Evolutionary conservation across 1,140 invertebrate species (phyloP).

Genomic region (Euschistus heros): DNA sequence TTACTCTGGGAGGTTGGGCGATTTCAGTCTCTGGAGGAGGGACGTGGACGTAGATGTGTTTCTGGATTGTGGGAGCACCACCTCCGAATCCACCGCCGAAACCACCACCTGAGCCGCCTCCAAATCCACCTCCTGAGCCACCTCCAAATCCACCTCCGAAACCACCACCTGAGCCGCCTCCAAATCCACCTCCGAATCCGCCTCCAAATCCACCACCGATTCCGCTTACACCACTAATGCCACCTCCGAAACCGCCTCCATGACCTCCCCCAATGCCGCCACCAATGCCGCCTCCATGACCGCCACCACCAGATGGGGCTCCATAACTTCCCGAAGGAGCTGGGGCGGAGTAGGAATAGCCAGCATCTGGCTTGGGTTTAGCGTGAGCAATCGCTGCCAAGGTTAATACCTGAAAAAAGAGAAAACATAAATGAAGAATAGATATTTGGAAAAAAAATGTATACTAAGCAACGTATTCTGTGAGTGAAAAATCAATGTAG

Average conservation of each 20-base stretch:
- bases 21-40: conserved; percentile 59
- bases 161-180: conserved; percentile 28
- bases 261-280: conserved; percentile 31
- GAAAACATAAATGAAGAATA: too few species aligned
- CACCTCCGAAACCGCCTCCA: conserved; percentile 31
- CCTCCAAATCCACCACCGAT: conserved; percentile 32
- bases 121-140: conserved; percentile 32
- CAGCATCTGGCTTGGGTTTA: conserved; percentile 38
- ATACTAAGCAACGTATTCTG: too few species aligned
- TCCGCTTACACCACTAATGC: conserved; percentile 31
- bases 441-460: too few species aligned
- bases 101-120: conserved; percentile 34
- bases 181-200: conserved; percentile 32
- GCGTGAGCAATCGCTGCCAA: conserved; percentile 40
- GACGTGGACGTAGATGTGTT: conserved; percentile 72
- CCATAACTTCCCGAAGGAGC: conserved; percentile 35
- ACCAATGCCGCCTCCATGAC: conserved; percentile 31
- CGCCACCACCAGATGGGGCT: conserved; percentile 34
- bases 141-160: conserved; percentile 33
- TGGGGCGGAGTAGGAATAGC: conserved; percentile 38
- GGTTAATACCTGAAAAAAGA: conserved; percentile 39
- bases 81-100: conserved; percentile 36
- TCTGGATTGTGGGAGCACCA: conserved; percentile 46
- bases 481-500: too few species aligned
- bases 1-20: conserved; percentile 44